Evolutionary conservation across 2,113 vertebrate species (phyloP).

Genomic region (Proterorhinus semilunaris): DNA sequence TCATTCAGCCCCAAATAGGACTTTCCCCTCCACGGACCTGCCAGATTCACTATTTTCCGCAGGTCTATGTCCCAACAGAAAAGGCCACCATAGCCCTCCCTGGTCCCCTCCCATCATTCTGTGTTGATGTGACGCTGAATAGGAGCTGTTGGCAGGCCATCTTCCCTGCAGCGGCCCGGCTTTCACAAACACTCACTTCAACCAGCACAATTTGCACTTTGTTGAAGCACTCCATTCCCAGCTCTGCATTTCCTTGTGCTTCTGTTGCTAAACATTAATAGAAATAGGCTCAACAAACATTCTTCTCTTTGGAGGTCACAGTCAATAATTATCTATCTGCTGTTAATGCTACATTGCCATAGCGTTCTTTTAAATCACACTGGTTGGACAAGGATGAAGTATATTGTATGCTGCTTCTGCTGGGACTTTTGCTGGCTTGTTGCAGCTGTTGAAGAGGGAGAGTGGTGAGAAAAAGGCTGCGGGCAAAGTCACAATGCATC

Average conservation of each 20-base stretch:
- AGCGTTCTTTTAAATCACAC: neutral
- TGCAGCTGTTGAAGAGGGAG: slow-evolving; percentile 56
- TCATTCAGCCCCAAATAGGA: too few species aligned
- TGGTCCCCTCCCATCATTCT: slow-evolving; percentile 11
- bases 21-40: slow-evolving; percentile 20
- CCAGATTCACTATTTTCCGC: slow-evolving; percentile 27
- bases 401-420: slow-evolving; percentile 35
- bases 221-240: slow-evolving; percentile 31
- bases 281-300: neutral
- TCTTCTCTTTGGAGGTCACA: neutral
- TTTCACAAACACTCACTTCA: slow-evolving; percentile 54
- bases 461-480: slow-evolving; percentile 19
- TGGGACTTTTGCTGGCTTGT: slow-evolving; percentile 18
- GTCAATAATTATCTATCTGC: slow-evolving; percentile 12
- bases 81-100: slow-evolving; percentile 22
- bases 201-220: slow-evolving; percentile 57
- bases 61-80: neutral
- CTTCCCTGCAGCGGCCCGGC: slow-evolving; percentile 40
- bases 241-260: slow-evolving; percentile 31
- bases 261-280: slow-evolving; percentile 36
- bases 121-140: slow-evolving; percentile 46
- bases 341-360: neutral
- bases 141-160: slow-evolving; percentile 43
- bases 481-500: neutral
- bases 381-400: neutral